Conservation (phyloP, 2,797 vertebrate genomes). For the Naso thynnoides region DNA sequence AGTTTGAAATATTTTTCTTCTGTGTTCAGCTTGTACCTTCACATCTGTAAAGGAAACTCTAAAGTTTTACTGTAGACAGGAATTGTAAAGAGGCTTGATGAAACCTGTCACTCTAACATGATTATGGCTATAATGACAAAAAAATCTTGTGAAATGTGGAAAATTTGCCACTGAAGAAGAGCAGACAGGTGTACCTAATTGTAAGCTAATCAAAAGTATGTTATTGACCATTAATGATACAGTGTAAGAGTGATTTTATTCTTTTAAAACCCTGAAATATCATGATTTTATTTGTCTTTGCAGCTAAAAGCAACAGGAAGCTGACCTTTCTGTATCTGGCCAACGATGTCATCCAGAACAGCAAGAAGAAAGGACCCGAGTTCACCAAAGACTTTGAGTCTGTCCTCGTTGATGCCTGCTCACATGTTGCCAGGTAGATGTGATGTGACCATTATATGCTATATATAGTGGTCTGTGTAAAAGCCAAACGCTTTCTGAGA, state of each 20-base stretch:
- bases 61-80: too few species aligned
- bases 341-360: conserved; percentile 99
- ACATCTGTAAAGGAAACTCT: too few species aligned
- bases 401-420: conserved; percentile 96
- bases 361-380: conserved; percentile 98
- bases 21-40: too few species aligned
- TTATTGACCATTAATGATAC: background rate
- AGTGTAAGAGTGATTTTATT: background rate
- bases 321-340: conserved; percentile 98
- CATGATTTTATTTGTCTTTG: conserved; percentile 14
- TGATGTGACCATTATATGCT: background rate
- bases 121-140: background rate
- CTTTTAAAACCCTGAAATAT: background rate
- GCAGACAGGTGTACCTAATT: background rate
- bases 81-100: background rate
- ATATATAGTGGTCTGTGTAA: background rate
- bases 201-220: background rate
- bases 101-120: background rate
- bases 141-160: background rate
- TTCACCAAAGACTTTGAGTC: conserved; percentile 96
- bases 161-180: background rate
- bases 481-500: background rate
- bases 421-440: conserved; percentile 95
- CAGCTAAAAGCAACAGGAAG: conserved; percentile 96
- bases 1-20: too few species aligned